Evolutionary conservation across 2,888 invertebrate genomes (phyloP), one percentile per base, ranked within the genome.

Genomic region (Hermodice carunculata): DNA sequence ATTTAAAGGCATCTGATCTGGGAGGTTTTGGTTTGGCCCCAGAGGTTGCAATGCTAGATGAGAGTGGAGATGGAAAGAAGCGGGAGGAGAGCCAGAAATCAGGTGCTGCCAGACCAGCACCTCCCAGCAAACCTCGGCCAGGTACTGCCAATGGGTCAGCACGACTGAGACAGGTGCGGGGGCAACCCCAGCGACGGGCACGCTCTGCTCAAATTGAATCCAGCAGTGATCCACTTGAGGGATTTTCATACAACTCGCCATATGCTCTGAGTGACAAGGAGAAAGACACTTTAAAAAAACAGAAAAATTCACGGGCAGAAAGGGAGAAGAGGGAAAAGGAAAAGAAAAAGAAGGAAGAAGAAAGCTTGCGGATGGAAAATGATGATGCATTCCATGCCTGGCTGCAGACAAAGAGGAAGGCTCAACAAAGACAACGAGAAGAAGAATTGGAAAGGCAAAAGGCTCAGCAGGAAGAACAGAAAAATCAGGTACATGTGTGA

Each of bases 201-300:
- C 76, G 77, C 60, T 80, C 81, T 1, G 81, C 81, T 17, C 34
- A 53, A 22, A 62, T 70, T 6, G 46, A 5, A 26, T 59, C 42
- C 32, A 66, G n/a, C 17, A n/a, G 31, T 42, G 68, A 40, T 24
- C 19, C 51, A 11, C 26, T 44, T 17, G 54, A 60, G 19, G 46
- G 56, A 52, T 79, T 76, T 66, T 57, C 66, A 48, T 83, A 84
- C 62, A 69, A 64, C 53, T 83, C 83, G 4, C 83, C 82, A 1
- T 84, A 83, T 70, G 83, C 77, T 29, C 64, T 82, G 69, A 72
- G 78, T 1, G 72, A 72, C 0, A 67, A 78, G 26, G 74, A 82
- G 49, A 72, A 71, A 46, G 54, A 65, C 40, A 17, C 51, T 17
- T 26, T 54, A 22, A 61, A 66, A 24, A 46, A 61, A 42, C 31